Percentiles rank a stretch among this genome's conserved stretches.
Evolutionary conservation across 2,113 vertebrate genomes (phyloP).

Genomic region (Gopherus evgoodei): DNA sequence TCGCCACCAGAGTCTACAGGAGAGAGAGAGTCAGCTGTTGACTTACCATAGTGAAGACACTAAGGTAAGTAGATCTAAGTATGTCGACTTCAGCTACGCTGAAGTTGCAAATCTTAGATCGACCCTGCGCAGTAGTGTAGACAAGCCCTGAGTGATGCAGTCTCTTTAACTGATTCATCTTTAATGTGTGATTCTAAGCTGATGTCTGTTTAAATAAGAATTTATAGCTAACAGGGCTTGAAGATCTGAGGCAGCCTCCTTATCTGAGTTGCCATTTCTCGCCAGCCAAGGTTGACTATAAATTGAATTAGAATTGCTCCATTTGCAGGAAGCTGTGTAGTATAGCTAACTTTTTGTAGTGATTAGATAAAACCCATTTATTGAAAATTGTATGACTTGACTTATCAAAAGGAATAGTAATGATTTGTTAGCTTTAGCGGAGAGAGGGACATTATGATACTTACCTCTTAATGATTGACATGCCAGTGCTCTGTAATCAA

Average conservation of each 20-base stretch:
- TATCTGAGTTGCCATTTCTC: neutral
- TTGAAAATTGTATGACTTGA: neutral
- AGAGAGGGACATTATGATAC: neutral
- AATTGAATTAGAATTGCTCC: neutral
- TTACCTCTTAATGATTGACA: neutral
- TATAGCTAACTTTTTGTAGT: neutral
- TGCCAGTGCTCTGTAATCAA: neutral
- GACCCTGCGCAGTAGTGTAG: too few relatives aligned
- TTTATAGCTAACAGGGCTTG: accelerated
- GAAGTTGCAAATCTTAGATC: too few relatives aligned
- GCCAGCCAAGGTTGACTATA: neutral
- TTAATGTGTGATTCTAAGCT: neutral
- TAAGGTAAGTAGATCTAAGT: neutral
- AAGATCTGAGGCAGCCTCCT: neutral
- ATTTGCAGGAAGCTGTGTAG: conserved; percentile 13
- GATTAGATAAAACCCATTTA: neutral
- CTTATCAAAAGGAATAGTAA: neutral
- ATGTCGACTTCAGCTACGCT: too few relatives aligned
- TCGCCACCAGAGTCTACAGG: too few relatives aligned
- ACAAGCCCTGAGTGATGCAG: neutral
- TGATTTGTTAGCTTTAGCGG: neutral
- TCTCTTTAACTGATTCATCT: neutral
- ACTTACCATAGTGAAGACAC: too few relatives aligned
- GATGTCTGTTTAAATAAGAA: neutral
- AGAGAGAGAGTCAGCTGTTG: too few relatives aligned